Evolutionary conservation across 1,140 invertebrate species (phyloP).

Genomic region (Philotrypesis tridentata): DNA sequence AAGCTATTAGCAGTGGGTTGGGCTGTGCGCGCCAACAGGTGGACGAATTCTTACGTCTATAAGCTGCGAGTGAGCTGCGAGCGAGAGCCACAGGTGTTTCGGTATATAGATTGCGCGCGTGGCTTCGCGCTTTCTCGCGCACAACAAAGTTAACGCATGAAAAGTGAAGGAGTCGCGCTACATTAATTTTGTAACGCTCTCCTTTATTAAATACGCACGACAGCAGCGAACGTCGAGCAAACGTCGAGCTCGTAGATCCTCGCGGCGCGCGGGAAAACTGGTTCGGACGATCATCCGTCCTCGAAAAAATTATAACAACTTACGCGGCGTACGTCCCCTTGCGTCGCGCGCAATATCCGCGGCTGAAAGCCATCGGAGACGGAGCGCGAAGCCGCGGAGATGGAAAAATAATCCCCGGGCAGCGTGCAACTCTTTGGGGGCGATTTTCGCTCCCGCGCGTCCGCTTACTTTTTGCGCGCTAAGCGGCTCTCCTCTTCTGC

Average conservation of each 20-base stretch:
- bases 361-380: too few relatives aligned
- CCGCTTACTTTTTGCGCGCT: background rate
- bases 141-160: conserved; percentile 29
- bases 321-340: too few relatives aligned
- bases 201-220: conserved; percentile 1
- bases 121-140: conserved; percentile 46
- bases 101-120: conserved; percentile 57
- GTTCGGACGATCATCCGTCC: background rate
- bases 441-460: background rate
- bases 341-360: too few relatives aligned
- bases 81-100: conserved; percentile 66
- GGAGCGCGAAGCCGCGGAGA: background rate
- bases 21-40: background rate
- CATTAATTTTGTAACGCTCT: background rate
- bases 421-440: background rate
- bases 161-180: conserved; percentile 20
- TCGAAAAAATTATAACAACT: background rate
- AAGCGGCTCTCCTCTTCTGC: too few relatives aligned
- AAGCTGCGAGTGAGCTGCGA: background rate
- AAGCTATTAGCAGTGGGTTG: too few relatives aligned
- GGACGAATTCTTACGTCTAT: too few relatives aligned
- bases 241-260: background rate
- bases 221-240: too few relatives aligned
- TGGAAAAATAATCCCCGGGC: background rate
- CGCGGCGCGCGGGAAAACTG: background rate